Base-by-base conservation (phyloP, 1,140 invertebrate species). In the Nebria ingens region DNA sequence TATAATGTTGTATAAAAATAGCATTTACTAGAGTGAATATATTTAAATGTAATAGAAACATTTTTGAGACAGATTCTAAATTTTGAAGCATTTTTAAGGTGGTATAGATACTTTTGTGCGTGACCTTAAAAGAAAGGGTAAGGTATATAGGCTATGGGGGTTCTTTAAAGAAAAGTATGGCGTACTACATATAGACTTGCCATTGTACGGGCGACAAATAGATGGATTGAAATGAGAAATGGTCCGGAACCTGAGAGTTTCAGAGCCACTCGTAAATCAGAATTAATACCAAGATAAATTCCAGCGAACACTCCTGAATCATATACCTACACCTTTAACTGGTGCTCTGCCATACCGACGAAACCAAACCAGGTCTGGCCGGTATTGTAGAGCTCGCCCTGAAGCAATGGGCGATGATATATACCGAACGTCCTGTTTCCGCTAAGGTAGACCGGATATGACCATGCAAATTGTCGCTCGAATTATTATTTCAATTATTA, bases 261-360 rank as follows among this genome's bases (percentile, higher is more conserved):
- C 58, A 58, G 57, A 52, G 58, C 53, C 56, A 61, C 56, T 52
- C 62, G 62, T 63, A 63, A 63, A 63, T 63, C 62, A 63, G 60
- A 63, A 63, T 63, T 63, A 63, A 61, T 62, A 58, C 62, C 60
- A 50, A 60, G 58, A 63, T 63, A 63, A 63, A 63, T 63, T 63
- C 56, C 60, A 57, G 34, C 57, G 52, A 50, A 55, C 62, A 59
- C 57, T 63, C n/a, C 61, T 61, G 59, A 63, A 63, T 61, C 60
- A 63, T 63, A 62, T 61, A 59, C 56, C 58, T 56, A 61, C 54
- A 51, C 60, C 52, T n/a, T n/a, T n/a, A n/a, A n/a, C n/a, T n/a
- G n/a, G n/a, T n/a, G n/a, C n/a, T n/a, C 56, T 56, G 55, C 55
- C 19, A 34, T 49, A 54, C 54, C 51, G 55, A 55, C 29, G 51